These are phyloP conservation scores for Urocyon cinereoargenteus DNA, from an alignment of 2,797 vertebrate species.

Conservation along the genomic window DNA sequence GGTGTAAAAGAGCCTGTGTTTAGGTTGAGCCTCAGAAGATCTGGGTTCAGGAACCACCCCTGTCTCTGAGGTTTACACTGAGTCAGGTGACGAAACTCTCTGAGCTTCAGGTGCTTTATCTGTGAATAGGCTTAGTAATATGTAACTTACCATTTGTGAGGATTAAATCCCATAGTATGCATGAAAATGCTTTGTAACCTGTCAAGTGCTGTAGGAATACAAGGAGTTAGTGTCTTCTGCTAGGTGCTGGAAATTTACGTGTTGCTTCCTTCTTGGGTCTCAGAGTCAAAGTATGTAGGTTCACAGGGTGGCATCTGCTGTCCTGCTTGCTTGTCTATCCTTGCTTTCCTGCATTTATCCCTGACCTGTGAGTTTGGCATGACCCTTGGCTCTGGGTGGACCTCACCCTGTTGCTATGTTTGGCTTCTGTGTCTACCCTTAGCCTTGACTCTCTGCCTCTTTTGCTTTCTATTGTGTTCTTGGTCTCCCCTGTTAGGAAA, in stretches of 20 bases:
- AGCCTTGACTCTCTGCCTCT: background rate
- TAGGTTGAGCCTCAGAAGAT: background rate
- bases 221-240: background rate
- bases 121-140: background rate
- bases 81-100: background rate
- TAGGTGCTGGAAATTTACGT: background rate
- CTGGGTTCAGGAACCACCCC: background rate
- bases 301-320: background rate
- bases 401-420: background rate
- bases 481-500: background rate
- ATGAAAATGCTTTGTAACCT: background rate
- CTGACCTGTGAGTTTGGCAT: background rate
- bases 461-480: background rate
- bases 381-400: background rate
- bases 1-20: background rate
- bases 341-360: background rate
- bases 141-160: background rate
- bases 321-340: background rate
- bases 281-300: background rate
- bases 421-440: background rate
- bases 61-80: background rate
- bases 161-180: background rate
- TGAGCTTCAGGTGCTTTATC: background rate
- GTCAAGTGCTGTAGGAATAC: background rate
- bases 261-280: background rate